Base-by-base conservation (phyloP, 2,888 invertebrate species). In the Conus canariensis region DNA sequence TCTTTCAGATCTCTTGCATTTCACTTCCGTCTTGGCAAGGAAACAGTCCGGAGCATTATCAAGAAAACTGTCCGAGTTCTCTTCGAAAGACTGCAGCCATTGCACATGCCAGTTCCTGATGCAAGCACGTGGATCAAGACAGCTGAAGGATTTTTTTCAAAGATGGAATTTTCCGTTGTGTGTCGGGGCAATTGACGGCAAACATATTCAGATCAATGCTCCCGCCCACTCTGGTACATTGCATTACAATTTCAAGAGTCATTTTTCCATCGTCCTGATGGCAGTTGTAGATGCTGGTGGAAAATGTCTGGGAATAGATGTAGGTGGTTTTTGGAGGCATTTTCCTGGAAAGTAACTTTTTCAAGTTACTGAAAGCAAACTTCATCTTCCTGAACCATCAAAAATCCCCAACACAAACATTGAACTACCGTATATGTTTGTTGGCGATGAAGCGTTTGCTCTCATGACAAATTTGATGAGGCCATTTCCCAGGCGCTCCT, bases 321-420 rank as follows among this genome's bases (percentile, higher is more conserved):
- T 77, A 77, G 77, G 77, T 77, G 77, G 77, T n/a, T 77, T 77
- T 77, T 77, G 77, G 77, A 77, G 77, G 77, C 77, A 77, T 25
- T 25, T 77, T 77, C n/a, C n/a, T n/a, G n/a, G n/a, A n/a, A n/a
- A n/a, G n/a, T n/a, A n/a, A n/a, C n/a, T n/a, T n/a, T n/a, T n/a
- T n/a, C n/a, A n/a, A n/a, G n/a, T n/a, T n/a, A n/a, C n/a, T n/a
- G n/a, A n/a, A n/a, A n/a, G n/a, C n/a, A n/a, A n/a, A n/a, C n/a
- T n/a, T n/a, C n/a, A n/a, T n/a, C n/a, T n/a, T n/a, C n/a, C n/a
- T n/a, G n/a, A 85, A 85, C 85, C 85, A 85, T 58, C 85, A 58
- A 85, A 85, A 85, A 85, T 85, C 85, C 85, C 85, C 85, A 85
- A 85, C 85, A 85, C 85, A 85, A 77, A 77, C 77, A n/a, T n/a